A percentile compares a stretch with the other conserved stretches of the same genome.
Conservation (phyloP, 2,888 invertebrate genomes). For the Acrobasis consociella region DNA sequence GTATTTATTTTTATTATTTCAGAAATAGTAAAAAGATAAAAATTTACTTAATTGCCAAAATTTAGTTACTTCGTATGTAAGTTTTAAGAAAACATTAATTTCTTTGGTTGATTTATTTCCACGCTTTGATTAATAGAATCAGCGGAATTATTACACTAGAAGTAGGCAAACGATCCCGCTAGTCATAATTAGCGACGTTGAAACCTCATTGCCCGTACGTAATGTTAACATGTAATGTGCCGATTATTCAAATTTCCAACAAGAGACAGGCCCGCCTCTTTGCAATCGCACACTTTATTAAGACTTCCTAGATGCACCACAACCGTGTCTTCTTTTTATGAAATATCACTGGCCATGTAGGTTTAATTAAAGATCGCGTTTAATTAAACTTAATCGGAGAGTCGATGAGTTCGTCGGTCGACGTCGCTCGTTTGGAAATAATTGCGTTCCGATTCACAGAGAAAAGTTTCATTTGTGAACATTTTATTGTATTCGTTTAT, state of each 20-base stretch:
- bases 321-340: conserved; percentile 70
- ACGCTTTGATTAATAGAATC: background rate
- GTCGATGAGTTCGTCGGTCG: conserved; percentile 49
- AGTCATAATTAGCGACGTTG: conserved; percentile 51
- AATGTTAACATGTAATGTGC: conserved; percentile 63
- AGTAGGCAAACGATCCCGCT: conserved; percentile 29
- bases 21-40: too few species aligned
- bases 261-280: conserved; percentile 73
- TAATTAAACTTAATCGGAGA: conserved; percentile 73
- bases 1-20: too few species aligned
- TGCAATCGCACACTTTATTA: conserved; percentile 79
- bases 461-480: background rate
- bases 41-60: too few species aligned
- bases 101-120: too few species aligned
- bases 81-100: background rate
- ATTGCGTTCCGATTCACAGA: conserved; percentile 35
- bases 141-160: conserved; percentile 47
- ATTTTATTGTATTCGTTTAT: background rate
- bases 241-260: conserved; percentile 77
- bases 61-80: too few species aligned
- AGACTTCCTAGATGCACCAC: conserved; percentile 76
- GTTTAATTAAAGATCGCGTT: conserved; percentile 75
- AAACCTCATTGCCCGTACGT: conserved; percentile 55
- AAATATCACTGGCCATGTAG: conserved; percentile 60
- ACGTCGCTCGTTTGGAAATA: conserved; percentile 25